A percentile compares a stretch with the other conserved stretches of the same genome.
Conservation (phyloP, 1,140 invertebrate species). For the Thereuonema tuberculata region DNA sequence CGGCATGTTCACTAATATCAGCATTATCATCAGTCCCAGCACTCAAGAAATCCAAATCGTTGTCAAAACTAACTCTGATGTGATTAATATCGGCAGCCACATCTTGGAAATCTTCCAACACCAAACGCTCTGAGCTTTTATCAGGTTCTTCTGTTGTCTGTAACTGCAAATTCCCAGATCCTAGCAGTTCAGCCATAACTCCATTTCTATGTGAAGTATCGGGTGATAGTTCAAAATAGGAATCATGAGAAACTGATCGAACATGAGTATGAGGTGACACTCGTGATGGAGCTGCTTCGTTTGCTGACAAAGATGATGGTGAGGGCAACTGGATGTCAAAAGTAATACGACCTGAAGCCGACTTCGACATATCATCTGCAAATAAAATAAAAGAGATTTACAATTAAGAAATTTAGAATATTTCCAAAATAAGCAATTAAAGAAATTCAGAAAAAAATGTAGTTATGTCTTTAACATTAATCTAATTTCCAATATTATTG, state of each 20-base stretch:
- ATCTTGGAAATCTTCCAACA: conserved; percentile 3
- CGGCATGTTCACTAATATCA: neutral
- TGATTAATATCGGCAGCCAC: neutral
- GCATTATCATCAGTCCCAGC: neutral
- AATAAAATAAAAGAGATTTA: neutral
- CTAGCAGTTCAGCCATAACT: neutral
- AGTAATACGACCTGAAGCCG: neutral
- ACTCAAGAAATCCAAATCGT: neutral
- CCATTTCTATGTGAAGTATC: conserved; percentile 16
- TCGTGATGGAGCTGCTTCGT: neutral
- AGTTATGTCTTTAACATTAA: no score
- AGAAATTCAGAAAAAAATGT: no score
- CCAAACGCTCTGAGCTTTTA: neutral
- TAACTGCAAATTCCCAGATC: neutral
- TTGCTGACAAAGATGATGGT: no score
- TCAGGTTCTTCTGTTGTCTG: neutral
- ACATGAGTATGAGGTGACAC: conserved; percentile 22
- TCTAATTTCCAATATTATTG: no score
- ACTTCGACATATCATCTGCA: neutral
- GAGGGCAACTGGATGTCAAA: no score
- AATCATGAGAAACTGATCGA: conserved; percentile 75
- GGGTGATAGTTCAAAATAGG: conserved; percentile 60
- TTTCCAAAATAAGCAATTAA: no score
- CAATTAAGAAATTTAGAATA: no score
- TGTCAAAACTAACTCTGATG: neutral